phyloP scores from a whole-genome alignment of 2,888 invertebrate species.

The Lithophane socia region DNA sequence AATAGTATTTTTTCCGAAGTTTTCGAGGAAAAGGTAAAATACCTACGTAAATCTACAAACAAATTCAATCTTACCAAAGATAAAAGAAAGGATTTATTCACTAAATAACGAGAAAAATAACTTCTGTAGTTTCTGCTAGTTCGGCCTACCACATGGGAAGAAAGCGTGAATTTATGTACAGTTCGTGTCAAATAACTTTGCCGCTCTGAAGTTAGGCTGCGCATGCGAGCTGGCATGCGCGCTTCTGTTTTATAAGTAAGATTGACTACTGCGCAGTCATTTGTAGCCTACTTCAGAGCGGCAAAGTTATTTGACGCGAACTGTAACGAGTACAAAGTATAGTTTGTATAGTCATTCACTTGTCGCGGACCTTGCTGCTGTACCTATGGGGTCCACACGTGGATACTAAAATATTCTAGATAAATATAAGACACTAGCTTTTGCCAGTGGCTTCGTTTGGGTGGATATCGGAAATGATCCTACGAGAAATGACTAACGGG shows the following conservation, averaged over 20 bases:
- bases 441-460: no score
- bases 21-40: not conserved
- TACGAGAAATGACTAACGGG: not conserved
- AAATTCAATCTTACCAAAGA: not conserved
- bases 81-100: not conserved
- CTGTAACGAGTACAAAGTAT: not conserved
- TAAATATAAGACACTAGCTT: not conserved
- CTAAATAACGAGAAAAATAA: not conserved
- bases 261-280: no score
- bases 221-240: no score
- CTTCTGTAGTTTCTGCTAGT: no score
- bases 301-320: no score
- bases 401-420: slow-evolving; percentile 4
- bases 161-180: not conserved
- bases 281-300: no score
- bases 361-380: not conserved
- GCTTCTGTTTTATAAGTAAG: no score
- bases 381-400: not conserved
- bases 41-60: not conserved
- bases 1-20: not conserved
- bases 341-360: not conserved
- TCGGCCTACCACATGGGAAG: not conserved
- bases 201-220: no score
- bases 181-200: no score
- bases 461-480: not conserved